Conservation (phyloP, 2,888 invertebrate genomes). For the Dicranocentrus wangi region DNA sequence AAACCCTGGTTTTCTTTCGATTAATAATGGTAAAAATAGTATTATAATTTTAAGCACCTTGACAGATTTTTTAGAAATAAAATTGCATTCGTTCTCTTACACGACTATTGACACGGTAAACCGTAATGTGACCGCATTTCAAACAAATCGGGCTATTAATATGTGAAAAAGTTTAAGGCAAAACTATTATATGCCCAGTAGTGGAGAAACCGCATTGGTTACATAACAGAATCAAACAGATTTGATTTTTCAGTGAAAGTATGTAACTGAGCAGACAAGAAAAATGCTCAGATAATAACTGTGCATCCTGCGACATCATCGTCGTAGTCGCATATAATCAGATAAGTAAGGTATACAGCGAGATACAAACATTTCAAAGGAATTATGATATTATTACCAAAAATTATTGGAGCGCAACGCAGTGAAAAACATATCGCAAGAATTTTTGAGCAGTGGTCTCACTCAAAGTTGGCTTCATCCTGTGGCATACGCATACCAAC, state of each 20-base stretch:
- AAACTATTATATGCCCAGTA: too few species aligned
- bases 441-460: background rate
- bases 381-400: background rate
- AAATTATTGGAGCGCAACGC: slow-evolving; percentile 54
- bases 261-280: background rate
- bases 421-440: slow-evolving; percentile 20
- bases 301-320: background rate
- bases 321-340: background rate
- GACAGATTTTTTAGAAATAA: too few species aligned
- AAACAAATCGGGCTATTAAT: too few species aligned
- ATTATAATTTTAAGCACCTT: too few species aligned
- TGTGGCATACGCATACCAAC: too few species aligned
- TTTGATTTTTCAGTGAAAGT: slow-evolving; percentile 19
- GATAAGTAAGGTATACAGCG: background rate
- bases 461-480: background rate
- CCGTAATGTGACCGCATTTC: too few species aligned
- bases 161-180: too few species aligned
- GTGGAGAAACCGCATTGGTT: slow-evolving; percentile 12
- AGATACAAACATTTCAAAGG: background rate
- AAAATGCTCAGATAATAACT: background rate
- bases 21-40: too few species aligned
- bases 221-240: background rate
- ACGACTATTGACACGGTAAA: background rate
- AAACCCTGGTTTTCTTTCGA: background rate
- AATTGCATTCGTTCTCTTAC: too few species aligned